A percentile compares a stretch with the other conserved stretches of the same genome.
These are phyloP conservation scores for Homalodisca vitripennis DNA, from an alignment of 1,140 invertebrate species.

Conservation along the genomic window DNA sequence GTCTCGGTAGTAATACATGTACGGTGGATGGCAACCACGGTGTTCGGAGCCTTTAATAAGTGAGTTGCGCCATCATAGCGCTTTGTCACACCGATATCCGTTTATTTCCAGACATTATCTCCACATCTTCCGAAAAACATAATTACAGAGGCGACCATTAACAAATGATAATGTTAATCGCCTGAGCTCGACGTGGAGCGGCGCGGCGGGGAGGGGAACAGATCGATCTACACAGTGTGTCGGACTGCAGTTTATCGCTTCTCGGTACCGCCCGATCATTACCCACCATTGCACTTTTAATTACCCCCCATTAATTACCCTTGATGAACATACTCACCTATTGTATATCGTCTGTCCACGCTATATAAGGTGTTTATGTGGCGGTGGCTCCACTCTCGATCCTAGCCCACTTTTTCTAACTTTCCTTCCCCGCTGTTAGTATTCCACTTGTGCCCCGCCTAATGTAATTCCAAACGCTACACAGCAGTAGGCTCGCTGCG, in stretches of 20 bases:
- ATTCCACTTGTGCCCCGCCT: too few species aligned
- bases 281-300: slow-evolving; percentile 14
- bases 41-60: too few species aligned
- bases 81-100: not conserved
- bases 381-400: not conserved
- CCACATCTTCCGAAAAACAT: not conserved
- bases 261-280: slow-evolving; percentile 11
- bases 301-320: slow-evolving; percentile 18
- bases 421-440: too few species aligned
- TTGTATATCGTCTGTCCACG: slow-evolving; percentile 11
- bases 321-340: slow-evolving; percentile 18
- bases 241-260: not conserved
- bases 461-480: not conserved
- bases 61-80: too few species aligned
- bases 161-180: not conserved
- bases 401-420: too few species aligned
- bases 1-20: too few species aligned
- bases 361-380: not conserved
- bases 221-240: not conserved
- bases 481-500: not conserved
- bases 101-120: slow-evolving; percentile 6
- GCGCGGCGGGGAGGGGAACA: not conserved
- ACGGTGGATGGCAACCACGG: too few species aligned
- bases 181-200: not conserved
- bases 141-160: not conserved